phyloP scores from a whole-genome alignment of 2,888 invertebrate species.

The Athetis lepigone region DNA sequence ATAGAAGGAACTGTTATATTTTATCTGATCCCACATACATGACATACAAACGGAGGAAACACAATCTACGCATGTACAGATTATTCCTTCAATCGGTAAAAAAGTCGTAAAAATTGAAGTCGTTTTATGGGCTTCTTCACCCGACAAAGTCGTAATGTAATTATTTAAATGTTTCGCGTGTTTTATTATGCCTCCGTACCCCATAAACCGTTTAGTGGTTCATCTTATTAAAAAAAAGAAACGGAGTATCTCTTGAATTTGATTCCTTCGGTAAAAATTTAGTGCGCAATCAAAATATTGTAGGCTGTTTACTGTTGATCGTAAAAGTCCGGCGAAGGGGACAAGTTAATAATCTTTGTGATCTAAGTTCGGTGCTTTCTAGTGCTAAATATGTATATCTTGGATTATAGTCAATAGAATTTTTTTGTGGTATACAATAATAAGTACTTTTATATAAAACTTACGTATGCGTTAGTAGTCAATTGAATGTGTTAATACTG shows the following conservation, averaged over 20 bases:
- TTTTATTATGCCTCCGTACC: slow-evolving; percentile 60
- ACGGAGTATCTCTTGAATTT: slow-evolving; percentile 25
- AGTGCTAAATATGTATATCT: slow-evolving; percentile 2
- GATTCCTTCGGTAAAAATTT: slow-evolving; percentile 49
- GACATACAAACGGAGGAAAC: slow-evolving; percentile 20
- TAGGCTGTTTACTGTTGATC: slow-evolving; percentile 38
- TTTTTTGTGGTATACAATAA: too few relatives aligned
- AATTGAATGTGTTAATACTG: too few relatives aligned
- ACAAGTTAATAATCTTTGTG: slow-evolving; percentile 41
- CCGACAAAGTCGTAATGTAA: slow-evolving; percentile 65
- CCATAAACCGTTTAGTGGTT: slow-evolving; percentile 62
- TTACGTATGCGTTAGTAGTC: too few relatives aligned
- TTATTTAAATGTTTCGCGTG: slow-evolving; percentile 68
- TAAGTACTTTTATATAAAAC: too few relatives aligned
- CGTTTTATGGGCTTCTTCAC: slow-evolving; percentile 51
- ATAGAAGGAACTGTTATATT: not conserved
- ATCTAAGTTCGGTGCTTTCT: slow-evolving; percentile 33
- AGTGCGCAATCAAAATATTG: slow-evolving; percentile 53
- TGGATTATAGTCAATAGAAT: too few relatives aligned
- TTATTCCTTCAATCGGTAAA: slow-evolving; percentile 52
- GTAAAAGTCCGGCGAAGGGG: slow-evolving; percentile 32
- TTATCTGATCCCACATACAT: slow-evolving; percentile 36
- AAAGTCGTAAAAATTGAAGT: slow-evolving; percentile 58
- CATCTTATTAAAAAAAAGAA: slow-evolving; percentile 58
- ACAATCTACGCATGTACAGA: slow-evolving; percentile 45